A percentile compares a stretch with the other conserved stretches of the same genome.
phyloP scores from a whole-genome alignment of 2,888 invertebrate species.

The Tetrapedia diversipes region DNA sequence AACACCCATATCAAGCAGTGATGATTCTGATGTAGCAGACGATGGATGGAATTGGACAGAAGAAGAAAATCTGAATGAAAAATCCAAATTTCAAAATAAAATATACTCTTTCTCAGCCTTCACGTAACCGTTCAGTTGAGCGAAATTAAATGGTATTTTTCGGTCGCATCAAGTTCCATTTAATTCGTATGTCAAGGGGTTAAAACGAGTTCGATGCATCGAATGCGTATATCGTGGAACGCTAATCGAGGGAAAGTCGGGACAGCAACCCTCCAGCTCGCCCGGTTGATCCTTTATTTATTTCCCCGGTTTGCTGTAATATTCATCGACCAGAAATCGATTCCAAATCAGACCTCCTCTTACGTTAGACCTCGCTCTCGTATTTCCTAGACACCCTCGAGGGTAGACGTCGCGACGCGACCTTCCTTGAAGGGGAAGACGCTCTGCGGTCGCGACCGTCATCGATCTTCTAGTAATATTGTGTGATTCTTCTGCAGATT shows the following conservation, averaged over 20 bases:
- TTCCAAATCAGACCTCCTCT: slow-evolving; percentile 79
- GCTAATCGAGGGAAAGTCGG: slow-evolving; percentile 20
- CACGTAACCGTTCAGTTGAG: no score
- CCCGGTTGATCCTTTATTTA: slow-evolving; percentile 77
- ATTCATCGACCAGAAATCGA: slow-evolving; percentile 81
- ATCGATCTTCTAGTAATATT: slow-evolving; percentile 31
- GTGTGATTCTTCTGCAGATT: slow-evolving; percentile 42
- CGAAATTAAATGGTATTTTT: no score
- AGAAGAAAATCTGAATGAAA: no score
- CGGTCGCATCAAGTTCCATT: no score
- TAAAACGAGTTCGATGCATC: slow-evolving; percentile 73
- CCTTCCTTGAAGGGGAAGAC: slow-evolving; percentile 65
- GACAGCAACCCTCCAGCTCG: slow-evolving; percentile 52
- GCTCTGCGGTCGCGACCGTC: slow-evolving; percentile 56
- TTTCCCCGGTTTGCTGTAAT: slow-evolving; percentile 77
- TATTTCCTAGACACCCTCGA: slow-evolving; percentile 49
- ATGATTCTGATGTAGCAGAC: no score
- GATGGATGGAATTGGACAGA: no score
- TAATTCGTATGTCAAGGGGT: no score
- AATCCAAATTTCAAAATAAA: no score
- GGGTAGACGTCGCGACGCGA: slow-evolving; percentile 52
- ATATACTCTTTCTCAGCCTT: no score
- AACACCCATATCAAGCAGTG: no score
- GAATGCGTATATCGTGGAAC: slow-evolving; percentile 48
- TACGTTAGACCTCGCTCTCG: slow-evolving; percentile 69